A percentile compares a stretch with the other conserved stretches of the same genome.
Evolutionary conservation across 2,888 invertebrate species (phyloP).

Genomic region (Xylophagus ater): DNA sequence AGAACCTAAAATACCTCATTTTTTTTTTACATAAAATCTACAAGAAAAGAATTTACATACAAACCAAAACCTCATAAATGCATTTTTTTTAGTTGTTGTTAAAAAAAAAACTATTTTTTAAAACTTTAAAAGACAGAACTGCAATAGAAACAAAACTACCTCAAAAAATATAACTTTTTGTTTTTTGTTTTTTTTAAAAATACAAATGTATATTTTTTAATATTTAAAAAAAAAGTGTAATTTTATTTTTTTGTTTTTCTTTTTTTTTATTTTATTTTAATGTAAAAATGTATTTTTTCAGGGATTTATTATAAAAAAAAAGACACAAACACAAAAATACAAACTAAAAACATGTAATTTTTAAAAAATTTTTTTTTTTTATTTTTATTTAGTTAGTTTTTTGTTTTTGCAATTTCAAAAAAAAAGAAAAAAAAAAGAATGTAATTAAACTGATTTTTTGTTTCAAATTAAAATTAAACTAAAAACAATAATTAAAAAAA

Average conservation of each 20-base stretch:
- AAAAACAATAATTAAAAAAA: too few species aligned
- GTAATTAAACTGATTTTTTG: too few species aligned
- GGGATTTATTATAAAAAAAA: conserved; percentile 2
- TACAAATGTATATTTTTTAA: neutral
- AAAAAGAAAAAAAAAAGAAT: too few species aligned
- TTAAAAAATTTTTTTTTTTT: too few species aligned
- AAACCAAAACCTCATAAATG: conserved; percentile 2
- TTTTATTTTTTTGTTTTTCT: neutral
- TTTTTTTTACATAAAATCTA: conserved; percentile 21
- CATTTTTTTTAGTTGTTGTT: conserved; percentile 7
- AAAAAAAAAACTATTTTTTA: too few species aligned
- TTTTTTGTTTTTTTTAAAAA: neutral
- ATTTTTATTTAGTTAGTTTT: too few species aligned
- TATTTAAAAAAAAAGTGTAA: neutral
- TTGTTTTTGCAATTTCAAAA: neutral
- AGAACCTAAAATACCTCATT: conserved; percentile 20
- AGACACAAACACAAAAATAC: neutral
- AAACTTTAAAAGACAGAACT: conserved; percentile 30
- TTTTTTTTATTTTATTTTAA: neutral
- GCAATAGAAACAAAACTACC: conserved; percentile 40
- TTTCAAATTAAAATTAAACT: too few species aligned
- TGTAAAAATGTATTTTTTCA: neutral
- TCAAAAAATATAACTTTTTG: conserved; percentile 24
- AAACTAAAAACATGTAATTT: too few species aligned
- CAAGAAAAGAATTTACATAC: conserved; percentile 17